These are phyloP conservation scores for Lepisosteus oculatus DNA, from an alignment of 2,113 vertebrate species.

Conservation along the genomic window DNA sequence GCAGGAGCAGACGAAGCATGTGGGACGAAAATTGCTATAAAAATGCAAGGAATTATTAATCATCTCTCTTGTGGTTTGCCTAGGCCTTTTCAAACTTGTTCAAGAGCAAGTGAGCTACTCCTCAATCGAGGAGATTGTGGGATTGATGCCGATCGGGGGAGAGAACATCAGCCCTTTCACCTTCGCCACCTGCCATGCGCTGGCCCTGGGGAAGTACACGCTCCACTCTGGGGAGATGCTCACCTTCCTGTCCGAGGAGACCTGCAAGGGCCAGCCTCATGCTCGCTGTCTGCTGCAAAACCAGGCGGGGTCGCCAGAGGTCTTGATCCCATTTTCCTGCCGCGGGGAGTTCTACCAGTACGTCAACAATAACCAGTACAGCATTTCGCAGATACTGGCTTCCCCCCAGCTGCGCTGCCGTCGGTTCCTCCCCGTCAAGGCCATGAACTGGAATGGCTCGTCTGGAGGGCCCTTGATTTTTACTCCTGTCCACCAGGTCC, in stretches of 20 bases:
- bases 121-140: slow-evolving; percentile 61
- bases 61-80: slow-evolving; percentile 2
- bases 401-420: slow-evolving; percentile 35
- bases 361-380: slow-evolving; percentile 40
- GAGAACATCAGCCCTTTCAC: slow-evolving; percentile 50
- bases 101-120: slow-evolving; percentile 34
- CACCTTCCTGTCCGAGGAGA: slow-evolving; percentile 46
- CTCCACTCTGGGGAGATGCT: slow-evolving; percentile 47
- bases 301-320: slow-evolving; percentile 21
- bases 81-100: slow-evolving; percentile 71
- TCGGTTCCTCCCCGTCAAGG: slow-evolving; percentile 45
- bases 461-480: slow-evolving; percentile 43
- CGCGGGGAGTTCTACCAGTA: slow-evolving; percentile 55
- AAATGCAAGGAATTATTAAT: too few relatives aligned
- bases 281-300: slow-evolving; percentile 56
- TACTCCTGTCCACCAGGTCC: slow-evolving; percentile 70
- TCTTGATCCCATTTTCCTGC: slow-evolving; percentile 52
- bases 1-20: too few relatives aligned
- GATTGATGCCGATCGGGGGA: slow-evolving; percentile 33
- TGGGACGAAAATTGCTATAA: too few relatives aligned
- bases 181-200: slow-evolving; percentile 51
- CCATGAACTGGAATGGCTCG: slow-evolving; percentile 20
- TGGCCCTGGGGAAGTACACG: slow-evolving; percentile 42
- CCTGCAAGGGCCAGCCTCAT: not conserved
- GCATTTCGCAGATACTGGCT: slow-evolving; percentile 62